These are phyloP conservation scores for Lymantria dispar DNA, from an alignment of 2,888 invertebrate species.

Conservation along the genomic window DNA sequence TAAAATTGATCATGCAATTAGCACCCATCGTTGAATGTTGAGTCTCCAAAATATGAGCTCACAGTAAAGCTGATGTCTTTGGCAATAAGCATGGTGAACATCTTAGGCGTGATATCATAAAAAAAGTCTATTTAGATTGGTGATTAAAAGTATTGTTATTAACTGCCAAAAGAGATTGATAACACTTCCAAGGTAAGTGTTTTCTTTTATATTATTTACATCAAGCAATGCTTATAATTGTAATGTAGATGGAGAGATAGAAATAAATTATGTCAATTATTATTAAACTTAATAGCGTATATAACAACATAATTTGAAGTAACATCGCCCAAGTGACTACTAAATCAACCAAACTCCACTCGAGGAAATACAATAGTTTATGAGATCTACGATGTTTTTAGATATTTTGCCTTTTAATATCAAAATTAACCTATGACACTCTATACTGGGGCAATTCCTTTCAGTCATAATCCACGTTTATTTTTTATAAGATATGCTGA, in stretches of 20 bases:
- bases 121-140: not conserved
- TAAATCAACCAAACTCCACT: not conserved
- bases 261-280: not conserved
- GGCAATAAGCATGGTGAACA: constrained; percentile 27
- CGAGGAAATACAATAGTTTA: not conserved
- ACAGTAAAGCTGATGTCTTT: constrained; percentile 29
- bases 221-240: not conserved
- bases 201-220: not conserved
- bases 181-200: not conserved
- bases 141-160: not conserved
- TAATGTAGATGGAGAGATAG: not conserved
- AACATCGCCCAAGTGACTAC: not conserved
- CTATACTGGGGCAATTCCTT: too few relatives aligned
- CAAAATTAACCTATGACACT: too few relatives aligned
- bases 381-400: not conserved
- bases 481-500: too few relatives aligned
- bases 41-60: constrained; percentile 31
- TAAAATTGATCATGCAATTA: constrained; percentile 62
- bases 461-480: too few relatives aligned
- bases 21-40: constrained; percentile 36
- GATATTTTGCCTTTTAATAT: too few relatives aligned
- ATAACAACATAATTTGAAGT: not conserved
- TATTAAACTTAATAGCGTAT: not conserved
- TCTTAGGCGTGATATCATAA: not conserved
- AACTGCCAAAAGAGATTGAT: not conserved